phyloP scores from a whole-genome alignment of 2,797 vertebrate species.

The Caiman crocodilus region DNA sequence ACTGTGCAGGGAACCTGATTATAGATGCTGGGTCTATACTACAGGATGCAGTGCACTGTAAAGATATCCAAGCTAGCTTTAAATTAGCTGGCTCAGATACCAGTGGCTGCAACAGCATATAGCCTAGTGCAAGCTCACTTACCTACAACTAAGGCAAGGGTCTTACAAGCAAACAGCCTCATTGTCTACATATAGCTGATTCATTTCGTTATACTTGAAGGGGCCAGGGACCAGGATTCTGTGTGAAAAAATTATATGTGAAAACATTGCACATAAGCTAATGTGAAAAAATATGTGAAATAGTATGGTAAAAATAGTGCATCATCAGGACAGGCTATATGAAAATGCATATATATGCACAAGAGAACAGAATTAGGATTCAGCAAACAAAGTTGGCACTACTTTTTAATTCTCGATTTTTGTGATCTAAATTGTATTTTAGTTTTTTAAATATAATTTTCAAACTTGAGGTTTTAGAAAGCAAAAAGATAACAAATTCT shows the following conservation, averaged over 20 bases:
- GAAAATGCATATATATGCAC: too few species aligned
- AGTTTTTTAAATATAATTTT: not conserved
- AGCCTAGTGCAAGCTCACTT: not conserved
- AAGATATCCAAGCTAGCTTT: not conserved
- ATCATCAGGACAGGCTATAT: too few species aligned
- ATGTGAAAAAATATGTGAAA: too few species aligned
- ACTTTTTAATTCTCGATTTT: too few species aligned
- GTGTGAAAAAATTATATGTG: too few species aligned
- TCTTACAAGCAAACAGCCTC: not conserved
- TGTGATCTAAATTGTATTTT: not conserved
- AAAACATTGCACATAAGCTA: too few species aligned
- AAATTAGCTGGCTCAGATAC: not conserved
- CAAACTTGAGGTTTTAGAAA: not conserved
- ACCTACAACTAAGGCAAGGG: accelerated
- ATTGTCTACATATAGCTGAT: not conserved
- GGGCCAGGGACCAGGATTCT: too few species aligned
- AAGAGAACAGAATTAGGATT: too few species aligned
- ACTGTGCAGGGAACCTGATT: not conserved
- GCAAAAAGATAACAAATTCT: not conserved
- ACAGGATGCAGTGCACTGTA: not conserved
- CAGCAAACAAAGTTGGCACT: too few species aligned
- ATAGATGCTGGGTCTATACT: not conserved
- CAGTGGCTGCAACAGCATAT: not conserved
- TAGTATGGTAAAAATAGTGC: too few species aligned
- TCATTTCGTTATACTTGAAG: too few species aligned